These are phyloP conservation scores for Maconellicoccus hirsutus DNA, from an alignment of 1,140 invertebrate genomes.

Conservation along the genomic window DNA sequence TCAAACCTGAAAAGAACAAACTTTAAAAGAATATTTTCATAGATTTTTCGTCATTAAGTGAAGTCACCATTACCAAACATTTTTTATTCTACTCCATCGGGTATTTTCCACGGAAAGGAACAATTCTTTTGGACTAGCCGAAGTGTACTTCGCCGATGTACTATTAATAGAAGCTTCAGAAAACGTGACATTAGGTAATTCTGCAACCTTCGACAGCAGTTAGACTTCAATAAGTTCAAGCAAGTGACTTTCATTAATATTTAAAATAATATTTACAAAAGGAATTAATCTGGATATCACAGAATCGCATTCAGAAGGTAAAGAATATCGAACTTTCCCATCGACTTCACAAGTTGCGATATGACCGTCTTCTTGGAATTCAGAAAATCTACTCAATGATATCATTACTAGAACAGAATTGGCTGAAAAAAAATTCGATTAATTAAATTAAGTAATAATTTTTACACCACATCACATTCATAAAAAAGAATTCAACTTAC, in stretches of 20 bases:
- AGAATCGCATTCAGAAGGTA: not conserved
- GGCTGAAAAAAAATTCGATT: too few relatives aligned
- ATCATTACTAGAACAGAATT: not conserved
- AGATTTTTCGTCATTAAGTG: not conserved
- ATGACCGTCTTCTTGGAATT: slow-evolving; percentile 12
- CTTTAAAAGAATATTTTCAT: not conserved
- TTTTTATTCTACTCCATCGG: not conserved
- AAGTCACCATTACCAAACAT: not conserved
- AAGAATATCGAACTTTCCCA: slow-evolving; percentile 3
- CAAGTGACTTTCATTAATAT: not conserved
- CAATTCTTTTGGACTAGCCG: slow-evolving; percentile 4
- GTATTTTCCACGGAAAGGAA: not conserved
- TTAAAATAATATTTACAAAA: not conserved
- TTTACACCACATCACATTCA: too few relatives aligned
- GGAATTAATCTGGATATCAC: slow-evolving; percentile 1
- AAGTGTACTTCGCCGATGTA: slow-evolving; percentile 6
- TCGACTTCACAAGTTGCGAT: not conserved
- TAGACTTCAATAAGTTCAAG: not conserved
- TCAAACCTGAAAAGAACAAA: not conserved
- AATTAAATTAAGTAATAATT: too few relatives aligned
- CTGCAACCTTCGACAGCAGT: not conserved
- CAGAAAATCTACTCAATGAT: not conserved
- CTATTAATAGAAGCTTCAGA: not conserved
- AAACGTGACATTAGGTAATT: slow-evolving; percentile 1
- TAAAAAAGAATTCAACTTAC: too few relatives aligned